Percentiles rank a stretch among this genome's conserved stretches.
phyloP scores from a whole-genome alignment of 2,797 vertebrate genomes.

The Pyrocephalus nanus region DNA sequence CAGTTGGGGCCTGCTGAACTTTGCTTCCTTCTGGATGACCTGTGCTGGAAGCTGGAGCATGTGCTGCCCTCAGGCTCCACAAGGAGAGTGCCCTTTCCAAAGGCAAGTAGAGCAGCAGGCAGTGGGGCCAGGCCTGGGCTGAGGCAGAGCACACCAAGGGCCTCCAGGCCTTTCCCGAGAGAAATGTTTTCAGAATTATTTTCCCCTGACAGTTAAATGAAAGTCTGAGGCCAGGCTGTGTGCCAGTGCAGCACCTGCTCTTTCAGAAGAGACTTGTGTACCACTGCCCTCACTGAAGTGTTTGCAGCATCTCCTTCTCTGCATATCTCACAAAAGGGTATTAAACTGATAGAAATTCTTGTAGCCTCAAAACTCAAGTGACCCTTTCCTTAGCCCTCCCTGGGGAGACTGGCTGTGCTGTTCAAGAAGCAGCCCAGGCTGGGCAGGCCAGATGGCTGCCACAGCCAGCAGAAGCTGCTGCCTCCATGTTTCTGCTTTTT shows the following conservation, averaged over 20 bases:
- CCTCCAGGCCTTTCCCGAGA: background rate
- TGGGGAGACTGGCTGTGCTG: background rate
- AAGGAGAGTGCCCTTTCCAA: slow-evolving; percentile 85
- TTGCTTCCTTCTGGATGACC: slow-evolving; percentile 91
- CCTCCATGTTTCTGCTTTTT: background rate
- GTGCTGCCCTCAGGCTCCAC: slow-evolving; percentile 77
- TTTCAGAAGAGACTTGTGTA: background rate
- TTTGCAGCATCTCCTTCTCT: background rate
- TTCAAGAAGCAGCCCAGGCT: background rate
- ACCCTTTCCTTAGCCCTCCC: background rate
- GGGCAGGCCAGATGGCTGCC: background rate
- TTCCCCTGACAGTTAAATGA: background rate
- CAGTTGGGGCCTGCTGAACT: slow-evolving; percentile 91
- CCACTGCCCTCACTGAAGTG: background rate
- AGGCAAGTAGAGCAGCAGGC: slow-evolving; percentile 77
- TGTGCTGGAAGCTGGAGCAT: slow-evolving; percentile 89
- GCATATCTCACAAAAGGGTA: background rate
- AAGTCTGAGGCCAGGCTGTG: background rate
- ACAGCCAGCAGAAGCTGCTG: background rate
- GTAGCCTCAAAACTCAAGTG: background rate
- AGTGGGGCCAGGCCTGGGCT: background rate
- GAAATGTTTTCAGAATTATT: background rate
- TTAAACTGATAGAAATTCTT: background rate
- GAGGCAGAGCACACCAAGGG: background rate
- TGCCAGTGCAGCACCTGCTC: background rate